Conservation (phyloP, 2,888 invertebrate genomes). For the Odiellus spinosus region DNA sequence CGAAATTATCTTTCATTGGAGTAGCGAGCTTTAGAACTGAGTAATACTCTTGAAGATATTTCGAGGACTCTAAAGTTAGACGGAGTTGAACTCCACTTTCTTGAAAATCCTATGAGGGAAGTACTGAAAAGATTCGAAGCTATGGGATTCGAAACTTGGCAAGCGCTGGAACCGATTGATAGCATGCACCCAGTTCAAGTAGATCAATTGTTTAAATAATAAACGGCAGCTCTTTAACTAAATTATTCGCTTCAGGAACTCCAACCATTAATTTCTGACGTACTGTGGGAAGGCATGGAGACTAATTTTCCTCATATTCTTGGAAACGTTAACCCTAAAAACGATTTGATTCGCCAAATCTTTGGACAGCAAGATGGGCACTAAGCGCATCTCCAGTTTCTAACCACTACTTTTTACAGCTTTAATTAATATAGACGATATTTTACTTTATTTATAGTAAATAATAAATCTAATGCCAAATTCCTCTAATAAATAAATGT, state of each 20-base stretch:
- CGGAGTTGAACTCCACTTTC: conserved; percentile 23
- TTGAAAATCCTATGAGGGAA: conserved; percentile 23
- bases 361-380: conserved; percentile 35
- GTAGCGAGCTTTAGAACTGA: conserved; percentile 22
- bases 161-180: conserved; percentile 25
- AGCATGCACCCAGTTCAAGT: conserved; percentile 25
- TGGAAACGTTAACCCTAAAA: conserved; percentile 31
- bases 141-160: conserved; percentile 21
- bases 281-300: conserved; percentile 24
- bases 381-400: too few relatives aligned
- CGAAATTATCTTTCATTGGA: too few relatives aligned
- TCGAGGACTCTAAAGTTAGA: conserved; percentile 21
- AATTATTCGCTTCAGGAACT: conserved; percentile 23
- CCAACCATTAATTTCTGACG: conserved; percentile 24
- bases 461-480: too few relatives aligned
- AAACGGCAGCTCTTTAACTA: neutral
- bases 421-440: too few relatives aligned
- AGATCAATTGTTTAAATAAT: neutral
- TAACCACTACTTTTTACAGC: too few relatives aligned
- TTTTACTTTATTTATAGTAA: too few relatives aligned
- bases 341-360: conserved; percentile 27
- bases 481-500: too few relatives aligned
- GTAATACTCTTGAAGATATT: conserved; percentile 23
- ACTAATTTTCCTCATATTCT: conserved; percentile 28
- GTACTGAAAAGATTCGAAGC: conserved; percentile 21